These are phyloP conservation scores for Mesoclemmys tuberculata DNA, from an alignment of 2,113 vertebrate species.

Conservation along the genomic window DNA sequence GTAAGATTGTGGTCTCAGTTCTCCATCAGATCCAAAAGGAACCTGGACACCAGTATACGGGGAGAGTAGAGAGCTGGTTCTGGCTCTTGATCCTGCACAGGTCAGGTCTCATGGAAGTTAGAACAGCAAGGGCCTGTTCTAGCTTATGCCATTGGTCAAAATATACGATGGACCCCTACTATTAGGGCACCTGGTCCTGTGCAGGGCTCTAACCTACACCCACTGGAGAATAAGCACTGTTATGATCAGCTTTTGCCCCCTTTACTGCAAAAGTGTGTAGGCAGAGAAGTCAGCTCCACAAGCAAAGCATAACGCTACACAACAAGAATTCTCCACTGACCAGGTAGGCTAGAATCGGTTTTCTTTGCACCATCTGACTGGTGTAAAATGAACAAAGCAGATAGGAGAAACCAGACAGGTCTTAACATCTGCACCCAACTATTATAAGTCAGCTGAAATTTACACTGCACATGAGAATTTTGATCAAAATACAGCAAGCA, in stretches of 20 bases:
- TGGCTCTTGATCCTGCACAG: not conserved
- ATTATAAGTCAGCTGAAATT: no score
- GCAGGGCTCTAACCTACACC: no score
- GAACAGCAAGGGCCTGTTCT: rapidly evolving
- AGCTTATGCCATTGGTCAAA: not conserved
- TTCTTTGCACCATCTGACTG: not conserved
- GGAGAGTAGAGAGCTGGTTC: not conserved
- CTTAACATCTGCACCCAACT: no score
- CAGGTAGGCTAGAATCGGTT: not conserved
- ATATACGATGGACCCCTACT: not conserved
- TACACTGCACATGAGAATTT: no score
- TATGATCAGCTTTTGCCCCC: not conserved
- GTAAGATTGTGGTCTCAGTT: not conserved
- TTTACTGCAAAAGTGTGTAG: no score
- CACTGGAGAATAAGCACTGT: not conserved
- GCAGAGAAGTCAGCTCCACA: not conserved
- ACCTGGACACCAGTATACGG: not conserved
- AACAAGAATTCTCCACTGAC: not conserved
- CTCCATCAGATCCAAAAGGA: not conserved
- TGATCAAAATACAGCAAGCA: no score
- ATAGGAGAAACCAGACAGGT: no score
- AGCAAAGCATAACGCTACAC: not conserved
- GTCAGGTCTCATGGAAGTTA: not conserved
- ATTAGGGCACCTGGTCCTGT: no score
- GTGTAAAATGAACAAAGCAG: no score